These are phyloP conservation scores for Papilio xuthus DNA, from an alignment of 1,140 invertebrate genomes.

Conservation along the genomic window DNA sequence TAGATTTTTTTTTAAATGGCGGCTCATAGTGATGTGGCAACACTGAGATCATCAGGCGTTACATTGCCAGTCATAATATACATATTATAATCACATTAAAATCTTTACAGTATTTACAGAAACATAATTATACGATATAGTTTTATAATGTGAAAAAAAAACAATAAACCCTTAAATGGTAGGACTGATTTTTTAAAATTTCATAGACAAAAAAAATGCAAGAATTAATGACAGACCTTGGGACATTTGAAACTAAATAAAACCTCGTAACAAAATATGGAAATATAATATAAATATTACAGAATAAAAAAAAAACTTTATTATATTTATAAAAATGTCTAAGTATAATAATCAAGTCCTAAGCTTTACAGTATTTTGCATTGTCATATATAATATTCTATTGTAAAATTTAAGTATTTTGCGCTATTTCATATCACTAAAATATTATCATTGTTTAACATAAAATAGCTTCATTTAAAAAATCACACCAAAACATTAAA, in stretches of 20 bases:
- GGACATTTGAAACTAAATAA: too few relatives aligned
- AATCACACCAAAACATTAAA: too few relatives aligned
- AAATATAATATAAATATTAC: too few relatives aligned
- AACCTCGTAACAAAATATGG: too few relatives aligned
- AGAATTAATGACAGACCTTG: too few relatives aligned
- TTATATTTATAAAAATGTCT: too few relatives aligned
- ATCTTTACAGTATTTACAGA: not conserved
- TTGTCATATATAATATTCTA: not conserved
- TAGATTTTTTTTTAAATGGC: not conserved
- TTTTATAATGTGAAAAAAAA: not conserved
- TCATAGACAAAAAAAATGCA: too few relatives aligned
- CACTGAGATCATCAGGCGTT: slow-evolving; percentile 3
- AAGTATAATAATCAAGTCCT: too few relatives aligned
- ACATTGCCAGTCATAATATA: not conserved
- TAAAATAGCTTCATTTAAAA: not conserved
- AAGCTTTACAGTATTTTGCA: not conserved
- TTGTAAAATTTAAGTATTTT: not conserved
- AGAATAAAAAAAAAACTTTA: too few relatives aligned
- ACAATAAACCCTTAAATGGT: too few relatives aligned
- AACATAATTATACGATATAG: not conserved
- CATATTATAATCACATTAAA: not conserved
- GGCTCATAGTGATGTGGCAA: not conserved
- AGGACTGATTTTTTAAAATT: too few relatives aligned
- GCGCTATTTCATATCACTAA: not conserved
- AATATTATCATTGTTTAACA: not conserved